These are phyloP conservation scores for Epiblema foenella DNA, from an alignment of 2,888 invertebrate genomes.

Conservation along the genomic window DNA sequence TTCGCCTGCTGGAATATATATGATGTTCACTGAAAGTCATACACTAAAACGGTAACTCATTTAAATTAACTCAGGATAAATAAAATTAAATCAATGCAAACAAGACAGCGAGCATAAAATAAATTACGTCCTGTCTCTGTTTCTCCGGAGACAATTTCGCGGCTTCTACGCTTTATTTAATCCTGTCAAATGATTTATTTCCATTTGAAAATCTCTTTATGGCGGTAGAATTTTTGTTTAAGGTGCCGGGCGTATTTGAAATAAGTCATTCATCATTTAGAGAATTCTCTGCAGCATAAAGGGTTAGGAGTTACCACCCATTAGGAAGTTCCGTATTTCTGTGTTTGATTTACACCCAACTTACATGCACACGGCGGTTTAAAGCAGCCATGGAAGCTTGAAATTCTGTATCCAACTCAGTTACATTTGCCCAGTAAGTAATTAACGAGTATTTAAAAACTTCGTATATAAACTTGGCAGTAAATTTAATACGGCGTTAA, in stretches of 20 bases:
- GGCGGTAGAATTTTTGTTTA: constrained; percentile 40
- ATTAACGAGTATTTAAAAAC: constrained; percentile 30
- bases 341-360: constrained; percentile 21
- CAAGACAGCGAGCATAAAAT: constrained; percentile 37
- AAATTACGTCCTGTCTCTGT: constrained; percentile 38
- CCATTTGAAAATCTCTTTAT: constrained; percentile 42
- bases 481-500: constrained; percentile 6
- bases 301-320: neutral
- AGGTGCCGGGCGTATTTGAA: constrained; percentile 26
- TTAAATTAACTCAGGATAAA: constrained; percentile 19
- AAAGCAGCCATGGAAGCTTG: constrained; percentile 2
- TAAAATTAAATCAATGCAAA: constrained; percentile 40
- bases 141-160: constrained; percentile 41
- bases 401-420: constrained; percentile 21
- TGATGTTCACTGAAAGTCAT: neutral
- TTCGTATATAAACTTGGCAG: constrained; percentile 9
- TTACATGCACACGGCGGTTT: constrained; percentile 9
- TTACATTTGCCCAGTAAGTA: constrained; percentile 22
- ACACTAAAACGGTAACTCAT: neutral
- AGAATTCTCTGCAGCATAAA: constrained; percentile 6
- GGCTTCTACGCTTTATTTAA: constrained; percentile 44
- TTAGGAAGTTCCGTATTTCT: neutral
- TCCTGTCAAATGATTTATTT: constrained; percentile 46
- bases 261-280: constrained; percentile 33
- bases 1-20: neutral